Base-by-base conservation (phyloP, 1,140 invertebrate species). In the Streblospio benedicti region DNA sequence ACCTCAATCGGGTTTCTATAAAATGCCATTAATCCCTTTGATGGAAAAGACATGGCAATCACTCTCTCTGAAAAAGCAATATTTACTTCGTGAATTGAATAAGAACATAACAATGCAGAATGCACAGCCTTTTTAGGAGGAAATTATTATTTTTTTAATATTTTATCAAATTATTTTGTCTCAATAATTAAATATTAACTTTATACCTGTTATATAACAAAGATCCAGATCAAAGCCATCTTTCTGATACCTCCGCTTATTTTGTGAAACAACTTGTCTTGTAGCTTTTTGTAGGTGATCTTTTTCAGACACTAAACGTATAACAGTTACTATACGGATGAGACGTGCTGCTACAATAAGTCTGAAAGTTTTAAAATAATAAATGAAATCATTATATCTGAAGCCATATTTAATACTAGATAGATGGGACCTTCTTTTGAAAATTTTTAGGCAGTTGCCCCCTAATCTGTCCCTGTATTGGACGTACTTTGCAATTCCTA, bases 21-120 rank as follows among this genome's bases (percentile, higher is more conserved):
- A 31, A 82, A 63, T 5, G 80, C 74, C 76, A 83, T 82, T 4
- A 76, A 66, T 32, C 81, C 82, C 28, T 76, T 73, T 0, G 83
- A 82, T 20, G 83, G 83, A 68, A 83, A 85, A 3, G 83, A 84
- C 80, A 85, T 84, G 16, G 82, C 84, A 58, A 85, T 84, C 16
- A 85, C 78, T 64, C 81, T 69, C 58, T 82, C 76, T 78, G 71
- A 44, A 75, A 75, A 56, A 67, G 69, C 69, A 2, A 20, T n/a
- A n/a, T n/a, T n/a, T n/a, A n/a, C n/a, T n/a, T n/a, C n/a, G n/a
- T n/a, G n/a, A n/a, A n/a, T n/a, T n/a, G n/a, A n/a, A n/a, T n/a
- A n/a, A n/a, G n/a, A n/a, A n/a, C n/a, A n/a, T n/a, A n/a, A n/a
- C n/a, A n/a, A n/a, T n/a, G n/a, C n/a, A n/a, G n/a, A n/a, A n/a